A percentile compares a stretch with the other conserved stretches of the same genome.
Evolutionary conservation across 2,888 invertebrate genomes (phyloP).

Genomic region (Cantharis flavilabris): DNA sequence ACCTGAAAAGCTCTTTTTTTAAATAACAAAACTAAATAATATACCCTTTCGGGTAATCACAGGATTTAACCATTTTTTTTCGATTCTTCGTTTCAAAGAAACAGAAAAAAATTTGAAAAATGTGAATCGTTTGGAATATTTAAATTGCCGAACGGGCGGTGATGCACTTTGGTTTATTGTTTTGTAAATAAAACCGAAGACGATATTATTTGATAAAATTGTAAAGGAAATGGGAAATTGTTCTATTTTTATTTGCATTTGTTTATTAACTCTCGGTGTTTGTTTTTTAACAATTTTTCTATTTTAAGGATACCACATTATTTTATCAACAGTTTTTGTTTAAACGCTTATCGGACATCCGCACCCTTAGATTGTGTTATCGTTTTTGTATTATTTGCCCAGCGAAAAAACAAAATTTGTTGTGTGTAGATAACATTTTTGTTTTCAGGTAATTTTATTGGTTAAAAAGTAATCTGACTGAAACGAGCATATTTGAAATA

Average conservation of each 20-base stretch:
- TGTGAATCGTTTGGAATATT: background rate
- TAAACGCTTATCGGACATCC: conserved; percentile 40
- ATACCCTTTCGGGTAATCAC: background rate
- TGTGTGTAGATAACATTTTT: conserved; percentile 53
- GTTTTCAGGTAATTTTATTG: conserved; percentile 38
- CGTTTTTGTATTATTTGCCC: conserved; percentile 48
- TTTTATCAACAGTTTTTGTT: conserved; percentile 21
- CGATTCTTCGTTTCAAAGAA: background rate
- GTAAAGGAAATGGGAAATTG: background rate
- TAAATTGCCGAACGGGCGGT: background rate
- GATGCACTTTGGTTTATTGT: background rate
- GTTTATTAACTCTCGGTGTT: background rate
- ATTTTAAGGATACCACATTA: background rate
- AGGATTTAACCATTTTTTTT: background rate
- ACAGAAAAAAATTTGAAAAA: background rate
- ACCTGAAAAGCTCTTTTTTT: background rate
- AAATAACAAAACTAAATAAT: background rate
- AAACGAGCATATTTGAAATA: conserved; percentile 9
- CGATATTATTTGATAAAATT: background rate
- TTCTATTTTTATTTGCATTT: background rate
- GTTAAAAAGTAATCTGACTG: background rate
- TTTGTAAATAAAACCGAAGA: background rate
- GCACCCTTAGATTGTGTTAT: conserved; percentile 37
- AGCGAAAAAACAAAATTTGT: conserved; percentile 51
- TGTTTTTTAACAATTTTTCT: background rate